A percentile compares a stretch with the other conserved stretches of the same genome.
Evolutionary conservation across 2,113 vertebrate species (phyloP).

Genomic region (Stegastes partitus): DNA sequence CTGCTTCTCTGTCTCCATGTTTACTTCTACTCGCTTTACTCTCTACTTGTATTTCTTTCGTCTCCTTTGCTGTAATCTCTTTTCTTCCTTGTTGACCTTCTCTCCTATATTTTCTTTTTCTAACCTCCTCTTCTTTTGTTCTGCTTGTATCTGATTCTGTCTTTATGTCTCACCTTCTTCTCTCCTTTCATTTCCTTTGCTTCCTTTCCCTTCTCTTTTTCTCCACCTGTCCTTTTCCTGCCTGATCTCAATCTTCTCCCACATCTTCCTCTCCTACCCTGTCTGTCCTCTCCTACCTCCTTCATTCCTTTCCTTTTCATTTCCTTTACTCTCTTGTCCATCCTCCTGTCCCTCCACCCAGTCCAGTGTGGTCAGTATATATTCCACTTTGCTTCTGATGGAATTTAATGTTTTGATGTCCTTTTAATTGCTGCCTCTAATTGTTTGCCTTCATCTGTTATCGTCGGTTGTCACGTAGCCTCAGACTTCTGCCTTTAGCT

Average conservation of each 20-base stretch:
- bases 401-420: constrained; percentile 1
- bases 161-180: too few relatives aligned
- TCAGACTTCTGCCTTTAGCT: not conserved
- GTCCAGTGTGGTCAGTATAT: not conserved
- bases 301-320: too few relatives aligned
- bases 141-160: too few relatives aligned
- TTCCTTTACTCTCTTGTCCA: too few relatives aligned
- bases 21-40: too few relatives aligned
- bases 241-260: not conserved
- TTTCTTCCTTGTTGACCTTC: not conserved
- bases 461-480: not conserved
- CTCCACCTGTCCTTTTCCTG: not conserved
- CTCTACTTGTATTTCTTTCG: too few relatives aligned
- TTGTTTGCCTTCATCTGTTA: not conserved
- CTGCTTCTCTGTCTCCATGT: not conserved
- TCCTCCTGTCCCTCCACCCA: not conserved
- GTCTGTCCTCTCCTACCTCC: not conserved
- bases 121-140: not conserved
- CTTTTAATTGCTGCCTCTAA: not conserved
- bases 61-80: not conserved
- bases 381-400: not conserved
- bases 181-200: not conserved
- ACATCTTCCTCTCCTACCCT: not conserved
- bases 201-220: not conserved
- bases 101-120: constrained; percentile 8